Evolutionary conservation across 1,140 invertebrate species (phyloP), one percentile per base, ranked within the genome.

Genomic region (Drosophila kohkoa): DNA sequence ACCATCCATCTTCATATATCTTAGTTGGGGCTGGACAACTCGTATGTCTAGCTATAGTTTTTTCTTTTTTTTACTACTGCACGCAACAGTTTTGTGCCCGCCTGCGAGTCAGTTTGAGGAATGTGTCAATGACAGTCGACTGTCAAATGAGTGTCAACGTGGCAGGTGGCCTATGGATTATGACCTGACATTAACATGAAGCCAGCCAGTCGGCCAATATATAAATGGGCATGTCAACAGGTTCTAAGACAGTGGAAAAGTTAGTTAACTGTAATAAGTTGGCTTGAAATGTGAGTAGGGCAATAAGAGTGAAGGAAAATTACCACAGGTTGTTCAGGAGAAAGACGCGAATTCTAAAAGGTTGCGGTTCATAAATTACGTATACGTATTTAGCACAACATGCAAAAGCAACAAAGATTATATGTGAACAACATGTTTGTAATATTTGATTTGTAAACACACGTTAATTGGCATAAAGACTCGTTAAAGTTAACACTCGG

Each of bases 61-160:
- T 41, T 48, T 54, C n/a, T n/a, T n/a, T n/a, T n/a, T n/a, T 52
- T 63, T 64, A n/a, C 5, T n/a, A 11, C 1, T 16, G 25, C 72
- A 78, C 76, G 76, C 72, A 78, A 78, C 72, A 70, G 65, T 65
- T 69, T 41, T 32, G 30, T 32, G 1, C 1, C 46, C 32, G 20
- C 15, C 28, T 6, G 15, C 15, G 7, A 38, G 20, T 25, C 35
- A 38, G 35, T n/a, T 30, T 65, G 54, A 72, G 68, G 72, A 57
- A 54, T 63, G 72, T 75, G 58, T 58, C 66, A 70, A 54, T 78
- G 76, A 78, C 72, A 75, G 76, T 11, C 46, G 65, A 70, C 76
- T 78, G 76, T 75, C 76, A 71, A 78, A 78, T 78, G 76, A 78
- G 72, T 78, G 76, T 66, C 76, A 70, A 48, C 48, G 32, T 20